Base-by-base conservation (phyloP, 2,888 invertebrate species). In the Nemotelus pantherinus region DNA sequence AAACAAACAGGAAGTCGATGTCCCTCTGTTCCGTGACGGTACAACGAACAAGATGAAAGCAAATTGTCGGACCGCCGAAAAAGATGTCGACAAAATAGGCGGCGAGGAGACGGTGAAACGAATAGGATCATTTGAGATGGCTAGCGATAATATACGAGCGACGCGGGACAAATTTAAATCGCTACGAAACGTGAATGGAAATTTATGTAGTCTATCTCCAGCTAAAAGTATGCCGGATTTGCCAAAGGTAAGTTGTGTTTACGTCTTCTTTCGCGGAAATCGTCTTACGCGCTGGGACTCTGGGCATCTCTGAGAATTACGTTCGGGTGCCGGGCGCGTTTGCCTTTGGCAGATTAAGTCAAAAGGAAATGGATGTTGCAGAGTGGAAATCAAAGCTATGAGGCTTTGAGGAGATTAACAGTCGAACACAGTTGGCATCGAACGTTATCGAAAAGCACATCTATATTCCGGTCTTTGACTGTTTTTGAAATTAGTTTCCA, bases 221-320 rank as follows among this genome's bases (percentile, higher is more conserved):
- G 77, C 81, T 6, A 80, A 79, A 76, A 80, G 81, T 79, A 79
- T 81, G 77, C 81, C 81, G 58, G 80, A 82, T 80, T 80, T 82
- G 55, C 82, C 82, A 79, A 82, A 82, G 80, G 82, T 82, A 78
- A 79, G 76, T 78, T 70, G 44, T 25, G 47, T 10, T 74, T 60
- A 74, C 25, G 25, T 25, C 25, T 25, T 45, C 9, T 65, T 43
- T 5, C 25, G 25, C 25, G 25, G 25, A 25, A 25, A 25, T 25
- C 25, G 25, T 25, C 25, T 25, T 25, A 25, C 25, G 25, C 25
- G 25, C 25, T 25, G 25, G 25, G 25, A 25, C 25, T 25, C 25
- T 25, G 25, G 25, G 25, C 25, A 25, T 25, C 25, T 25, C 25
- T 25, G 25, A 25, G 25, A 25, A 25, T 25, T 25, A 25, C 25